Evolutionary conservation across 2,888 invertebrate species (phyloP).

Genomic region (Scaptomyza tumidula): DNA sequence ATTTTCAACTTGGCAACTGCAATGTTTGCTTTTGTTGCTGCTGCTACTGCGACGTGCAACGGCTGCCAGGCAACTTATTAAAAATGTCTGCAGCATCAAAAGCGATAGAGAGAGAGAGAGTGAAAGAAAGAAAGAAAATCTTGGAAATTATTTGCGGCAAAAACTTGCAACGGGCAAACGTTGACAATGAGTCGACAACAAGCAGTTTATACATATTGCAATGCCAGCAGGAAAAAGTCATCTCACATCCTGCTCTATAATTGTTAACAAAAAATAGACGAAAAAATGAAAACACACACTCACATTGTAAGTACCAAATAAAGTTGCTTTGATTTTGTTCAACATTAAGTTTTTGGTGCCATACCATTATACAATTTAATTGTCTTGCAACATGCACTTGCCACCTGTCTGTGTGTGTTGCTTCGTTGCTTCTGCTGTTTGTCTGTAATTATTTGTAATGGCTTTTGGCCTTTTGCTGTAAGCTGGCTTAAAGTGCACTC

Average conservation of each 20-base stretch:
- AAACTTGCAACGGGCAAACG: slow-evolving; percentile 48
- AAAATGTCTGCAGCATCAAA: slow-evolving; percentile 71
- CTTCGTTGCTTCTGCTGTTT: background rate
- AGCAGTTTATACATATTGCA: slow-evolving; percentile 54
- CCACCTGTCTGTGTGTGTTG: background rate
- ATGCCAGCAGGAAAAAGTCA: slow-evolving; percentile 42
- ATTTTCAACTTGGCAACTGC: slow-evolving; percentile 78
- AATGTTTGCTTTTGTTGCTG: slow-evolving; percentile 69
- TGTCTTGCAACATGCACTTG: slow-evolving; percentile 41
- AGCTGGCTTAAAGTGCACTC: slow-evolving; percentile 44
- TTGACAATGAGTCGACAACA: slow-evolving; percentile 68
- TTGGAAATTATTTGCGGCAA: slow-evolving; percentile 74
- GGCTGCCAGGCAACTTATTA: slow-evolving; percentile 81
- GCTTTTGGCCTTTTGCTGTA: slow-evolving; percentile 31
- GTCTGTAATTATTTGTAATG: slow-evolving; percentile 53
- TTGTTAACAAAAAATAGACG: slow-evolving; percentile 45
- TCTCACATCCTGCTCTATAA: slow-evolving; percentile 60
- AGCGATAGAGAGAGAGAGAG: slow-evolving; percentile 6
- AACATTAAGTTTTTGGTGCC: slow-evolving; percentile 62
- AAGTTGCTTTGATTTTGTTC: slow-evolving; percentile 71
- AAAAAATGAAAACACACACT: too few species aligned
- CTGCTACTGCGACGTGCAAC: slow-evolving; percentile 68
- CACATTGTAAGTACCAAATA: slow-evolving; percentile 17
- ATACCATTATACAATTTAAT: slow-evolving; percentile 58
- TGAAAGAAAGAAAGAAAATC: slow-evolving; percentile 2